Evolutionary conservation across 2,888 invertebrate species (phyloP).

Genomic region (Pycnomerus fuliginosus): DNA sequence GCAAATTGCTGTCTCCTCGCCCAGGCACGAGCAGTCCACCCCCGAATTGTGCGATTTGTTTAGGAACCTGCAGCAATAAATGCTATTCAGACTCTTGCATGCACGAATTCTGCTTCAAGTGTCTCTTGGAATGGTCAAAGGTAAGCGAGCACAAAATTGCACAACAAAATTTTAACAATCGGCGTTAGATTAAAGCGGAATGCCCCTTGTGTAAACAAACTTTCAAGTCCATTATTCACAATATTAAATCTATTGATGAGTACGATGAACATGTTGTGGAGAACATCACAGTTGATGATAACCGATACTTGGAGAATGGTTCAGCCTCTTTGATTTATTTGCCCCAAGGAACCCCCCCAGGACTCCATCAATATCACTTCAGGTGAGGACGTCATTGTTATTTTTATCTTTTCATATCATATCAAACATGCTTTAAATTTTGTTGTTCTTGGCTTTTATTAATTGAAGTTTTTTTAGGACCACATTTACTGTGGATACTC

Average conservation of each 20-base stretch:
- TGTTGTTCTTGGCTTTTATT: neutral
- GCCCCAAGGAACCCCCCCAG: slow-evolving; percentile 31
- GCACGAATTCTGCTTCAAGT: slow-evolving; percentile 93
- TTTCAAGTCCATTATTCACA: slow-evolving; percentile 90
- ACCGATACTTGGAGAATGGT: slow-evolving; percentile 12
- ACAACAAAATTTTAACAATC: no score
- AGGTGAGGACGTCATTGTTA: slow-evolving; percentile 37
- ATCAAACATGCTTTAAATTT: no score
- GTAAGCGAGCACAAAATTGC: no score
- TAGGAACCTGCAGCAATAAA: slow-evolving; percentile 82
- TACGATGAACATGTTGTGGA: slow-evolving; percentile 77
- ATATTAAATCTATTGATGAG: slow-evolving; percentile 82
- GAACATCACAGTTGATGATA: slow-evolving; percentile 37
- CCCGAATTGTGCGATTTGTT: slow-evolving; percentile 90
- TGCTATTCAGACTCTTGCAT: slow-evolving; percentile 91
- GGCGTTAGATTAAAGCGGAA: slow-evolving; percentile 87
- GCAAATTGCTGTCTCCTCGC: slow-evolving; percentile 32
- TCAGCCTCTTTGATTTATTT: slow-evolving; percentile 19
- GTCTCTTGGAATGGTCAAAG: slow-evolving; percentile 92
- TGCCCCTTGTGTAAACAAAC: slow-evolving; percentile 93
- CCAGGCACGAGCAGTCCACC: slow-evolving; percentile 59
- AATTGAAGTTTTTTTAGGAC: slow-evolving; percentile 57
- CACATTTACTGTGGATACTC: slow-evolving; percentile 65
- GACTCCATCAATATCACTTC: slow-evolving; percentile 50
- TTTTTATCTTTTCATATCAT: slow-evolving; percentile 18